These are phyloP conservation scores for Poeciliopsis presidionis DNA, from an alignment of 2,797 vertebrate species.

Conservation along the genomic window DNA sequence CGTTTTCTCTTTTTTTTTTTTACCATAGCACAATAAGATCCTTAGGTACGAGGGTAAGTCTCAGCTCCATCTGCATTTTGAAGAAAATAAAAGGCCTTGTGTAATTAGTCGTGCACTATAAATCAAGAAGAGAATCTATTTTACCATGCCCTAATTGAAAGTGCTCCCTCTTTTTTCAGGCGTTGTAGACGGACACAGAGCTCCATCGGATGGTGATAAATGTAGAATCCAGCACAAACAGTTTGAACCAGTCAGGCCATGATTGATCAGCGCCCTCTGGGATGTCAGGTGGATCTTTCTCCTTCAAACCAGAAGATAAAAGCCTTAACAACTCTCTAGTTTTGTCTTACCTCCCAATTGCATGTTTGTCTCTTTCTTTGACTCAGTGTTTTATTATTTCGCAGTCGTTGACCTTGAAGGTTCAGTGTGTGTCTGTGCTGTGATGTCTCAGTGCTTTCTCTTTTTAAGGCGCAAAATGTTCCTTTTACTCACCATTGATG, in stretches of 20 bases:
- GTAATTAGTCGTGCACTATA: slow-evolving; percentile 97
- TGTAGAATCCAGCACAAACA: slow-evolving; percentile 92
- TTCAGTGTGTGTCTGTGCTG: slow-evolving; percentile 72
- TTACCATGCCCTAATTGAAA: slow-evolving; percentile 96
- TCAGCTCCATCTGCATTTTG: slow-evolving; percentile 88
- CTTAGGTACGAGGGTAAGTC: slow-evolving; percentile 81
- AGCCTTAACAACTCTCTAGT: slow-evolving; percentile 79
- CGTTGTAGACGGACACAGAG: slow-evolving; percentile 85
- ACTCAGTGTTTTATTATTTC: slow-evolving; percentile 72
- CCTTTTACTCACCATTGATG: slow-evolving; percentile 75
- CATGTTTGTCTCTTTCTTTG: slow-evolving; percentile 57
- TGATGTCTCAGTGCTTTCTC: slow-evolving; percentile 76
- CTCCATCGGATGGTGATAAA: slow-evolving; percentile 90
- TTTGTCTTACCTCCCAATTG: slow-evolving; percentile 75
- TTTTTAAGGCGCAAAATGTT: slow-evolving; percentile 72
- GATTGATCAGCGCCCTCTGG: slow-evolving; percentile 97
- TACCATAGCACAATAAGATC: slow-evolving; percentile 86
- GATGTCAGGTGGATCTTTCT: slow-evolving; percentile 85
- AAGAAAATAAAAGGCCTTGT: slow-evolving; percentile 82
- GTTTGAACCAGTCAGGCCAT: slow-evolving; percentile 96
- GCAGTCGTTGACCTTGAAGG: slow-evolving; percentile 79
- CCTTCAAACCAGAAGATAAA: slow-evolving; percentile 84
- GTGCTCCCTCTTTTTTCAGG: slow-evolving; percentile 85
- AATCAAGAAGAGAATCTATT: slow-evolving; percentile 96
- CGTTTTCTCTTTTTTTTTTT: slow-evolving; percentile 51